Evolutionary conservation across 2,797 vertebrate genomes (phyloP), one percentile per base, ranked within the genome.

Genomic region (Yasuhikotakia modesta): DNA sequence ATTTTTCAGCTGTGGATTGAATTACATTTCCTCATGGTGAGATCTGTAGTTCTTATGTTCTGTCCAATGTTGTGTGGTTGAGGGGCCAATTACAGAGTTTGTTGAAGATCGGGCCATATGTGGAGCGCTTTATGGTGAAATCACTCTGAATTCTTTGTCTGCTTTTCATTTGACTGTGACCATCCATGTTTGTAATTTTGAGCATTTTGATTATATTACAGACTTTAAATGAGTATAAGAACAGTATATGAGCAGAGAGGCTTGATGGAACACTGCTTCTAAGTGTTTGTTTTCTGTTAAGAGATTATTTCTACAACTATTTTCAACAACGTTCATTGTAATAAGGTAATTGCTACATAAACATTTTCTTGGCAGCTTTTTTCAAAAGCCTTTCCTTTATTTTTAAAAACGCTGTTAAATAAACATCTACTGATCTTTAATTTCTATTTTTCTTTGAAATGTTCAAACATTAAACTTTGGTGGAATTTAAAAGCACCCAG

Each of bases 161-260:
- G 66, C 69, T 76, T 61, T 48, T 50, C 27, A 21, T 60, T 61
- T 69, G 43, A 76, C 35, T 43, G 45, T 45, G 64, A 61, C 19
- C 74, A 50, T 69, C 65, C 12, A n/a, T 69, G 63, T 57, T 75
- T 69, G 46, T 74, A 17, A 74, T 74, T 74, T 39, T 11, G 11
- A 60, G 1, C 13, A 22, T n/a, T 67, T 68, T 48, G 45, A 50
- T 69, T 27, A 6, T 50, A 77, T n/a, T 35, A 32, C 24, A 77
- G 27, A 57, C 0, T 63, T 69, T 22, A 43, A 32, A 69, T 60
- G 22, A 32, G 27, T 70, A 63, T 63, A 63, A 43, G 14, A 70
- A 52, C 66, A 52, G 14, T 17, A 45, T 19, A 30, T 3, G 4
- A 27, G 21, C 22, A 19, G 14, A 63, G 19, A 57, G 53, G 21